Evolutionary conservation across 2,113 vertebrate species (phyloP).

Genomic region (Neotragus pygmaeus): DNA sequence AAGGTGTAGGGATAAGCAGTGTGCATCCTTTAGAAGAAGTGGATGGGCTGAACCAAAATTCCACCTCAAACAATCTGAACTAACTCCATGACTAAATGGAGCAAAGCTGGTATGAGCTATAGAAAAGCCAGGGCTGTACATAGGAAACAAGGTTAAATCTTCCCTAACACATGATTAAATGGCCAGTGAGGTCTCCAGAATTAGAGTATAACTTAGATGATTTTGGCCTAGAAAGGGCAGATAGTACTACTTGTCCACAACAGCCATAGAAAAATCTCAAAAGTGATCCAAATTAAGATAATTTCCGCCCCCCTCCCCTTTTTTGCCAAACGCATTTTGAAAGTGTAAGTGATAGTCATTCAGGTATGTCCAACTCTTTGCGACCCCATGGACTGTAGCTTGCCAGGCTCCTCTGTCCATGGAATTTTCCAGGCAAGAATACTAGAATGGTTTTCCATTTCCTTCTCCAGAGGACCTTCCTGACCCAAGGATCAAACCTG

Average conservation of each 20-base stretch:
- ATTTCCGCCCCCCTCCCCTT: rapidly evolving
- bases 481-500: background rate
- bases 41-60: background rate
- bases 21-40: background rate
- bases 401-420: background rate
- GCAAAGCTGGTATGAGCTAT: background rate
- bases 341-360: background rate
- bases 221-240: background rate
- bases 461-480: background rate
- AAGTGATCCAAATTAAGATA: background rate
- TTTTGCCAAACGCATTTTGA: background rate
- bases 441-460: too few species aligned
- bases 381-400: background rate
- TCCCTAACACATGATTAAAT: background rate
- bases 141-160: background rate
- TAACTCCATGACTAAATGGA: background rate
- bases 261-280: background rate
- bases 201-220: background rate
- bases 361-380: background rate
- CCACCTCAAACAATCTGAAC: background rate
- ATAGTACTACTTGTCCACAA: background rate
- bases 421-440: background rate
- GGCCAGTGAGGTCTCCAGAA: background rate
- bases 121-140: background rate
- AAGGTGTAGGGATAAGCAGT: background rate